Evolutionary conservation across 2,888 invertebrate genomes (phyloP).

Genomic region (Phymatocera aterrima): DNA sequence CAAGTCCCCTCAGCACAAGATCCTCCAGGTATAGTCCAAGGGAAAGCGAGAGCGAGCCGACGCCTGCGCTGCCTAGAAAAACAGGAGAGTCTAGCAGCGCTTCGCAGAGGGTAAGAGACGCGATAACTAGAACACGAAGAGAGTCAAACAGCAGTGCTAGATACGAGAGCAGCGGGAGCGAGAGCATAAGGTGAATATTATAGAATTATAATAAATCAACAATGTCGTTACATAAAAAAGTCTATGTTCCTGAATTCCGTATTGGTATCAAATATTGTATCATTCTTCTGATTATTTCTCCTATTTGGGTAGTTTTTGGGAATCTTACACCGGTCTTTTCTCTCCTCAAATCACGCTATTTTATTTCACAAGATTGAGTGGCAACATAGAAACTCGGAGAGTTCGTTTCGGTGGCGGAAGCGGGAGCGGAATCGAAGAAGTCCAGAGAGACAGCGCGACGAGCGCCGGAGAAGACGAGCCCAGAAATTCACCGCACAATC

Average conservation of each 20-base stretch:
- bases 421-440: slow-evolving; percentile 66
- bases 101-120: slow-evolving; percentile 71
- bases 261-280: background rate
- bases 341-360: background rate
- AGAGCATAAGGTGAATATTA: slow-evolving; percentile 66
- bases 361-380: slow-evolving; percentile 62
- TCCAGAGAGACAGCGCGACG: slow-evolving; percentile 72
- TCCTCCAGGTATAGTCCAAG: slow-evolving; percentile 72
- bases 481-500: slow-evolving; percentile 65
- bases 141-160: slow-evolving; percentile 71
- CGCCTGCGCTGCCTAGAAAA: slow-evolving; percentile 70
- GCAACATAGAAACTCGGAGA: slow-evolving; percentile 68
- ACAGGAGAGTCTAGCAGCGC: slow-evolving; percentile 68
- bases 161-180: slow-evolving; percentile 73
- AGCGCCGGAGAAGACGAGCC: slow-evolving; percentile 72
- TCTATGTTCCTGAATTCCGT: background rate
- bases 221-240: background rate
- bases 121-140: slow-evolving; percentile 71
- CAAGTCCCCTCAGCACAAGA: slow-evolving; percentile 71
- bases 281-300: background rate
- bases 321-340: background rate
- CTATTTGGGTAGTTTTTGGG: background rate
- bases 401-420: slow-evolving; percentile 64
- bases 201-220: background rate
- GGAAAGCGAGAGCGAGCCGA: slow-evolving; percentile 73